Base-by-base conservation (phyloP, 2,797 vertebrate genomes). In the Odontamblyopus lacepedii region DNA sequence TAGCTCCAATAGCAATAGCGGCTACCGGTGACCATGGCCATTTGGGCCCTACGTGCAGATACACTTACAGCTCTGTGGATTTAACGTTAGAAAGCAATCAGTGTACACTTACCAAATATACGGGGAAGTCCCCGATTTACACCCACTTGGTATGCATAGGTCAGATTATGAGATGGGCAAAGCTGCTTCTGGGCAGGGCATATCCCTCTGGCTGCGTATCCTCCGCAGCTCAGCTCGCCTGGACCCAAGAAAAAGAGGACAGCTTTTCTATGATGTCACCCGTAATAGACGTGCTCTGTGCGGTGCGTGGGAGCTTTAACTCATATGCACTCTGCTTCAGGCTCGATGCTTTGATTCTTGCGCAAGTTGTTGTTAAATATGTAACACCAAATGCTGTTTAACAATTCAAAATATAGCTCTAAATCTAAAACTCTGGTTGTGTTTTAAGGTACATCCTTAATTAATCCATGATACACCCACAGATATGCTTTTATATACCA, bases 91-190 rank as follows among this genome's bases (percentile, higher is more conserved):
- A 41, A 5, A 60, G 18, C n/a, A 81, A 69, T 76, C 0, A 57
- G 69, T 84, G 67, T 80, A 38, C 72, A 93, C 93, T 94, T 83
- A 94, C 94, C 93, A 84, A 77, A 85, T 86, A 76, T 78, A 78
- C 86, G 88, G 93, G 93, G 93, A 78, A 72, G 26, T 88, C 90
- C 93, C 93, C 92, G 86, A 83, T 41, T 75, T 77, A 71, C 2
- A 70, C 78, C 89, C 85, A 87, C 83, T 89, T 67, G 72, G 72
- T 77, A 85, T 89, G 88, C 94, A 94, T 94, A 84, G 91, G 88
- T 87, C 82, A 76, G 73, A 82, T 88, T 85, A 81, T 92, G 82
- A 88, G 86, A 87, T 61, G 67, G 80, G 80, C 77, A 74, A 74
- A 86, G 86, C 81, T 81, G n/a, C 77, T 51, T 81, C 78, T 76